phyloP scores from a whole-genome alignment of 2,888 invertebrate species.

The Eudasyphora cyanicolor region DNA sequence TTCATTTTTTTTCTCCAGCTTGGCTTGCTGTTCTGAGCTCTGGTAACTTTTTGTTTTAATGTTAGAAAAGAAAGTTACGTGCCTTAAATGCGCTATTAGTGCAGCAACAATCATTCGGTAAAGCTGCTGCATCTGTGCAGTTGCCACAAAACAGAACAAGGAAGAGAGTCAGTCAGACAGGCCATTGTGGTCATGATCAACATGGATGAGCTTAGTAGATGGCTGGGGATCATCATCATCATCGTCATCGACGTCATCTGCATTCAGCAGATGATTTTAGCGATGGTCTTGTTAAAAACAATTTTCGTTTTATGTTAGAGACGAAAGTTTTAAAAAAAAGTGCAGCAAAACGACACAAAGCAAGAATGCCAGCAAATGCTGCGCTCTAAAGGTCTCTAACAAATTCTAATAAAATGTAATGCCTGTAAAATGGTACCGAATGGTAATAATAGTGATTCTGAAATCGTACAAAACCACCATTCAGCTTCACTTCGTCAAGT shows the following conservation, averaged over 20 bases:
- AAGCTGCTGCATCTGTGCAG: slow-evolving; percentile 37
- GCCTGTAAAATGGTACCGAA: slow-evolving; percentile 54
- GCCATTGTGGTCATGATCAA: slow-evolving; percentile 11
- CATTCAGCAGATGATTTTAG: slow-evolving; percentile 54
- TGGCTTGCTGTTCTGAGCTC: neutral
- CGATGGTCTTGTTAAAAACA: slow-evolving; percentile 60
- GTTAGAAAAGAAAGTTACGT: slow-evolving; percentile 63
- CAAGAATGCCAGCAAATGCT: slow-evolving; percentile 32
- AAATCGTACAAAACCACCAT: slow-evolving; percentile 16
- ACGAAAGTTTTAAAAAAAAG: too few species aligned
- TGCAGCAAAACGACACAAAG: neutral
- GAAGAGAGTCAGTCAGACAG: slow-evolving; percentile 40
- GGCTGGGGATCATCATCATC: neutral
- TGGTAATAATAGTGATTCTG: slow-evolving; percentile 60
- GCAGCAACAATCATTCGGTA: slow-evolving; percentile 20
- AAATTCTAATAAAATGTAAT: slow-evolving; percentile 60
- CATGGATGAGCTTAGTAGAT: too few species aligned
- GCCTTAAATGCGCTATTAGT: slow-evolving; percentile 61
- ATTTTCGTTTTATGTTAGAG: slow-evolving; percentile 58
- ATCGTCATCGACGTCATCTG: neutral
- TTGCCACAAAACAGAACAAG: slow-evolving; percentile 29
- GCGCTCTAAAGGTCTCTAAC: neutral
- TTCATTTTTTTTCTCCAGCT: slow-evolving; percentile 24
- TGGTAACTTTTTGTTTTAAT: slow-evolving; percentile 7
- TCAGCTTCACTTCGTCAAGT: neutral